Percentiles rank a stretch among this genome's conserved stretches.
Conservation (phyloP, 2,113 vertebrate genomes). For the Carassius gibelio region DNA sequence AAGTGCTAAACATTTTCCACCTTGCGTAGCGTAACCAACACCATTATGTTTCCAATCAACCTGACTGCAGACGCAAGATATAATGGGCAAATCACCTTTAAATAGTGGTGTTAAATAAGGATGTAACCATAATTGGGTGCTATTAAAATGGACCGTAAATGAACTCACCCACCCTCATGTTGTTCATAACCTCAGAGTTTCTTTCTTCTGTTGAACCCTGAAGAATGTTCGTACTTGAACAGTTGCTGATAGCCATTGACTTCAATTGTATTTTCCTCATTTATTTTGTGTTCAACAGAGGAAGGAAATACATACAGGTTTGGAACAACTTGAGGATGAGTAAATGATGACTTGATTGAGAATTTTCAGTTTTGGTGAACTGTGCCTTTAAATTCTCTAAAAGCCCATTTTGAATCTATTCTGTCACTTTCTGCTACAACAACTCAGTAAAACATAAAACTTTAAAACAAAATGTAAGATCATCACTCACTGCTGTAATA, state of each 20-base stretch:
- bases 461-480: not conserved
- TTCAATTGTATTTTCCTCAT: not conserved
- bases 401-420: not conserved
- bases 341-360: too few species aligned
- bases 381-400: not conserved
- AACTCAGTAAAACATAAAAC: not conserved
- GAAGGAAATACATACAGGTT: not conserved
- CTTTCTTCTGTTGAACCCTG: not conserved
- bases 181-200: not conserved
- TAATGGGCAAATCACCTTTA: slow-evolving; percentile 34
- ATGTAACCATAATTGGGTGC: not conserved
- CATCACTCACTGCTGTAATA: not conserved
- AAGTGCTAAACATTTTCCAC: slow-evolving; percentile 52
- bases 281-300: not conserved
- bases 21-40: slow-evolving; percentile 47
- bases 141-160: not conserved
- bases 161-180: not conserved
- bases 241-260: not conserved
- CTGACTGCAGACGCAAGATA: slow-evolving; percentile 42
- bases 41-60: slow-evolving; percentile 49
- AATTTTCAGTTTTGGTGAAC: not conserved
- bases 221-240: not conserved
- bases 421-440: not conserved
- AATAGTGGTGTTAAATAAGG: slow-evolving; percentile 18
- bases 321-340: too few species aligned